Conservation (phyloP, 2,797 vertebrate genomes). For the Malurus leucopterus region DNA sequence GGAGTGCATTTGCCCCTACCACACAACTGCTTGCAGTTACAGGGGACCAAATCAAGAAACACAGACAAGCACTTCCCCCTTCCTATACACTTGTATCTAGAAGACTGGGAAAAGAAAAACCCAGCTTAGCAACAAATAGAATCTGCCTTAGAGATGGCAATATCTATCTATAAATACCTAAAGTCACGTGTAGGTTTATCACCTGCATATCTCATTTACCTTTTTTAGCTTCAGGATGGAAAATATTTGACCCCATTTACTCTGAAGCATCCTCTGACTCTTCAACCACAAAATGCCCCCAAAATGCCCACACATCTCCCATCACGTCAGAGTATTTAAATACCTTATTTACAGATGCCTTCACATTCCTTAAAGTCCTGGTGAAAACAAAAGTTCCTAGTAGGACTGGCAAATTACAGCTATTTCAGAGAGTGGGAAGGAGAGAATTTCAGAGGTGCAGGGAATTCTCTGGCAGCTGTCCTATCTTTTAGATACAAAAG, state of each 20-base stretch:
- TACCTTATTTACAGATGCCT: background rate
- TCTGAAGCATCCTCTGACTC: background rate
- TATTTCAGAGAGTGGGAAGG: slow-evolving; percentile 7
- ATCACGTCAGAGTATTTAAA: background rate
- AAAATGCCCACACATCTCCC: background rate
- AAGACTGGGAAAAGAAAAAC: background rate
- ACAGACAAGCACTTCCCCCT: background rate
- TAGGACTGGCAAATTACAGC: background rate
- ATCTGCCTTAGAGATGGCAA: background rate
- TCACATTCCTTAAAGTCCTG: background rate
- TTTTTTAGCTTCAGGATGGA: slow-evolving; percentile 13
- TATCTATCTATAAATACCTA: background rate
- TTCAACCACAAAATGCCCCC: background rate
- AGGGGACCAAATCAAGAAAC: background rate
- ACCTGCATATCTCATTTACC: background rate
- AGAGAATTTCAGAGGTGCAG: slow-evolving; percentile 8
- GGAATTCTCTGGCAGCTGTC: background rate
- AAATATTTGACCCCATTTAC: background rate
- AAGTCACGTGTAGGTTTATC: background rate
- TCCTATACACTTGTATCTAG: background rate
- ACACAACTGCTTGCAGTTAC: background rate
- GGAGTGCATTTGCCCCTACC: background rate
- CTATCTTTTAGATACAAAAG: background rate
- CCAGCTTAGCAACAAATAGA: background rate
- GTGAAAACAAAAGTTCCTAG: background rate